A percentile compares a stretch with the other conserved stretches of the same genome.
phyloP scores from a whole-genome alignment of 2,113 vertebrate species.

The Morone saxatilis region DNA sequence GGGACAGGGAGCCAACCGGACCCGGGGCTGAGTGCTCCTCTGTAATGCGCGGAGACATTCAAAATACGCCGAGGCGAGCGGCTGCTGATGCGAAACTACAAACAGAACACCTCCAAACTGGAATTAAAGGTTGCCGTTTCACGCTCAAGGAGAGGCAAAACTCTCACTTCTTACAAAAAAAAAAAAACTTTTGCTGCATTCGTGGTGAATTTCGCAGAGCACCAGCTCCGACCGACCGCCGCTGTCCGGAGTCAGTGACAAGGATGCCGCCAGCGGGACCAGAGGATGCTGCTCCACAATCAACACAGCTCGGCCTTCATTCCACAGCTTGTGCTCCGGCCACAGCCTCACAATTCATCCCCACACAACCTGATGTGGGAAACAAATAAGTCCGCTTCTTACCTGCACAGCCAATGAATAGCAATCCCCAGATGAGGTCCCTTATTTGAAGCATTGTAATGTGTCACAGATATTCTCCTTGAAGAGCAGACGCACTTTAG shows the following conservation, averaged over 20 bases:
- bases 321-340: background rate
- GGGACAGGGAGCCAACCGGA: background rate
- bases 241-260: conserved; percentile 54
- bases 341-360: background rate
- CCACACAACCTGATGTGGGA: background rate
- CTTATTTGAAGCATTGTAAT: conserved; percentile 91
- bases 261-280: conserved; percentile 52
- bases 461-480: conserved; percentile 83
- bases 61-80: conserved; percentile 7
- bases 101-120: background rate
- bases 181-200: conserved; percentile 17
- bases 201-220: background rate
- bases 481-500: conserved; percentile 69
- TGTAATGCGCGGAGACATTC: conserved; percentile 19
- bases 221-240: background rate
- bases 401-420: conserved; percentile 92
- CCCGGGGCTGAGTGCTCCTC: background rate
- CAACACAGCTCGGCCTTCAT: conserved; percentile 42
- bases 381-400: conserved; percentile 59
- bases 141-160: too few species aligned
- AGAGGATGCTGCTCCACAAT: conserved; percentile 62
- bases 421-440: conserved; percentile 91
- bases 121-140: background rate
- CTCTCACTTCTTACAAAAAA: background rate
- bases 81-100: background rate